Evolutionary conservation across 2,797 vertebrate species (phyloP), one percentile per base, ranked within the genome.

Genomic region (Helarctos malayanus): DNA sequence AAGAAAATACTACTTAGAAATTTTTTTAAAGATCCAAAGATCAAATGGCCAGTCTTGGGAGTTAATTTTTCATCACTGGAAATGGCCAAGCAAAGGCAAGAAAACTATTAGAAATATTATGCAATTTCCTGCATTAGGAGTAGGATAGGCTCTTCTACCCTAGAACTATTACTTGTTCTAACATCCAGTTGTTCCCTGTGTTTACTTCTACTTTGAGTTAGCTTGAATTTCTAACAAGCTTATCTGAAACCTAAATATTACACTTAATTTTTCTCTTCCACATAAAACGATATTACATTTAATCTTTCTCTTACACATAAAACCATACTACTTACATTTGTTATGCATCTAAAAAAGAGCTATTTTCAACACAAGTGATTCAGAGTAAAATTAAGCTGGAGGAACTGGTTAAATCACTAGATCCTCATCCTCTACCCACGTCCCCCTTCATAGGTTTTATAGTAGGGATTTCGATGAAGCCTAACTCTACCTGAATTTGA

Each of bases 181-280:
- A 90, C 56, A 76, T 47, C 19, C 82, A 35, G 38, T 75, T 57
- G 5, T 79, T 75, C 27, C 11, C 32, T 83, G 3, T 83, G 15
- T 95, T 84, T 52, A 89, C 47, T 83, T 85, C 23, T 81, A 69
- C 35, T 91, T 79, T 91, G 41, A 95, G 27, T 92, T 78, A 96
- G 78, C 76, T 93, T 92, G 76, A 94, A 63, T 97, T 96, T 69
- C 38, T 63, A 94, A 89, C 16, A 78, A 80, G 49, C 23, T 69
- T 75, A 27, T 93, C 85, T 92, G 38, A 85, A 94, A 81, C 23
- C 19, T 91, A 90, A 83, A 85, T 61, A 80, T 47, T 69, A 59
- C n/a, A 41, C 35, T 57, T 84, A 59, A 49, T 89, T 32, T 82
- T 15, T 38, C 41, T 86, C 63, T 80, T 80, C 32, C n/a, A 65